Percentiles rank a stretch among this genome's conserved stretches.
These are phyloP conservation scores for Otis tarda DNA, from an alignment of 2,113 vertebrate genomes.

Conservation along the genomic window DNA sequence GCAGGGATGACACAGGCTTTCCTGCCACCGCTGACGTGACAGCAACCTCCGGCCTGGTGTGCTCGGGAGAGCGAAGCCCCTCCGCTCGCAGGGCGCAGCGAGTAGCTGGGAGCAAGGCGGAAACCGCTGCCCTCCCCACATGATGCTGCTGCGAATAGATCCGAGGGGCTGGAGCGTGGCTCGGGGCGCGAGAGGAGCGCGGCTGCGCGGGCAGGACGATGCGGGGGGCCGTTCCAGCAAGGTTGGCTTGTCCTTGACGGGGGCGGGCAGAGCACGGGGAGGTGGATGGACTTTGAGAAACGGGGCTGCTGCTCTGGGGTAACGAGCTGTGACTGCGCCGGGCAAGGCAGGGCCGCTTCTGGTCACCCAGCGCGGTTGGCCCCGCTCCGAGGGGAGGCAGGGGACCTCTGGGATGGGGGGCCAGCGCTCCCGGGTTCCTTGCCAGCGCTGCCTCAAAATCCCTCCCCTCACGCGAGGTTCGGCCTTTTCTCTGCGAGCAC, in stretches of 20 bases:
- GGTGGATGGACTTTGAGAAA: background rate
- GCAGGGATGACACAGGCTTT: background rate
- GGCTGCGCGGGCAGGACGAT: background rate
- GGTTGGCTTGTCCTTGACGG: background rate
- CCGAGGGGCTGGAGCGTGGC: background rate
- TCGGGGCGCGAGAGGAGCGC: background rate
- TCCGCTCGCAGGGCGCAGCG: accelerated
- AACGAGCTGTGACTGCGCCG: background rate
- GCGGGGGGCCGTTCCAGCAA: background rate
- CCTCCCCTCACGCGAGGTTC: background rate
- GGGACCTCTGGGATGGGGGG: background rate
- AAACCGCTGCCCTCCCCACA: background rate
- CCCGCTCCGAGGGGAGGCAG: background rate
- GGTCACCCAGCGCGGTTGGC: accelerated
- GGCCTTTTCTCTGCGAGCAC: background rate
- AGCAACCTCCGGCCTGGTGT: background rate
- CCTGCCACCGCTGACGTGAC: background rate
- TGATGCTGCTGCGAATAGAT: background rate
- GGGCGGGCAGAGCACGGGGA: background rate
- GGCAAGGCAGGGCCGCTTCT: background rate
- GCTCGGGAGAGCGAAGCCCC: accelerated
- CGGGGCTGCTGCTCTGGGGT: background rate
- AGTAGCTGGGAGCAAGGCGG: background rate
- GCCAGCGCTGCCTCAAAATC: background rate
- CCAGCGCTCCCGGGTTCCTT: background rate